Percentiles rank a stretch among this genome's conserved stretches.
Evolutionary conservation across 1,140 invertebrate genomes (phyloP).

Genomic region (Zaprionus ghesquierei): DNA sequence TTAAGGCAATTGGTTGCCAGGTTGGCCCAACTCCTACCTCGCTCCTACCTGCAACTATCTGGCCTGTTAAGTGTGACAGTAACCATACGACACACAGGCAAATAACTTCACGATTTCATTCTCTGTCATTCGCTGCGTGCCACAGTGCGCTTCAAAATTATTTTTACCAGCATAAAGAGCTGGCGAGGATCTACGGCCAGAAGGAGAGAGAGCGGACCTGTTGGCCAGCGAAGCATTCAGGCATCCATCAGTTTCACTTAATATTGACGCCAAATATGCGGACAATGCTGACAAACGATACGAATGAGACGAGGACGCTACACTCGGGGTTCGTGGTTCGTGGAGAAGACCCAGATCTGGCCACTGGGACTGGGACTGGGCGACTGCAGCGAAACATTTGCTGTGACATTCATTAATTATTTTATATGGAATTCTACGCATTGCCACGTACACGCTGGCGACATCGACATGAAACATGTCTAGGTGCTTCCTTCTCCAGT

Average conservation of each 20-base stretch:
- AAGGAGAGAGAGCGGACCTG: neutral
- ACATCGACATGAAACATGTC: constrained; percentile 81
- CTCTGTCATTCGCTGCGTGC: constrained; percentile 82
- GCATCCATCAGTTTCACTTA: constrained; percentile 82
- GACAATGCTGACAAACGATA: constrained; percentile 82
- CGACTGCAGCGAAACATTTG: constrained; percentile 61
- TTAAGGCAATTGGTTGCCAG: constrained; percentile 60
- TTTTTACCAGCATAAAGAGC: constrained; percentile 43
- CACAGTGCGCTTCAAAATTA: constrained; percentile 81
- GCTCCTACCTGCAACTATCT: constrained; percentile 24
- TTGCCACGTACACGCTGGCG: constrained; percentile 81
- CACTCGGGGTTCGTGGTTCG: constrained; percentile 3
- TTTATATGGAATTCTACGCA: constrained; percentile 82
- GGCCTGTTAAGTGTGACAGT: constrained; percentile 73
- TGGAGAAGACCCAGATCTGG: constrained; percentile 21
- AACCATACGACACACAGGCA: constrained; percentile 81
- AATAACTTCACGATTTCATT: constrained; percentile 82
- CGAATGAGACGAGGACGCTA: constrained; percentile 28
- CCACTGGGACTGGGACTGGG: neutral
- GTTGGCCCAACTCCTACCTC: constrained; percentile 33
- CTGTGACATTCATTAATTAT: constrained; percentile 83
- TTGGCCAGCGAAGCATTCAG: constrained; percentile 21
- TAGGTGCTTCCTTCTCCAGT: constrained; percentile 36
- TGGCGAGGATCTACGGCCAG: neutral
- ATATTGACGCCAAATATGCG: constrained; percentile 82